Evolutionary conservation across 1,140 invertebrate species (phyloP).

Genomic region (Drosophila neocordata): DNA sequence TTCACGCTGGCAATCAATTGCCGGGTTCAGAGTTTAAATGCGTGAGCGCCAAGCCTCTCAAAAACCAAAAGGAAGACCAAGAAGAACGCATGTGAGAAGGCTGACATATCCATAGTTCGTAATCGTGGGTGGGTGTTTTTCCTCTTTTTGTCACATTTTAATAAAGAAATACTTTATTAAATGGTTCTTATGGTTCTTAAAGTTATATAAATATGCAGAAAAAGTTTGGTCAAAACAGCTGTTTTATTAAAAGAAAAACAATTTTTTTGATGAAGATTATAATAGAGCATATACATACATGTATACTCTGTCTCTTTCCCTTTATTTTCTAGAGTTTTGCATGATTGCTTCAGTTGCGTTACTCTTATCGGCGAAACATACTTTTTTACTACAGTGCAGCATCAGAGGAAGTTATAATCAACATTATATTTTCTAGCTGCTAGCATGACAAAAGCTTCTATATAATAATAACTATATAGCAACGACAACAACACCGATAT

Average conservation of each 20-base stretch:
- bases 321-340: too few relatives aligned
- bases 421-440: conserved; percentile 59
- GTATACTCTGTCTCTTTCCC: too few relatives aligned
- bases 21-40: conserved; percentile 78
- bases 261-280: too few relatives aligned
- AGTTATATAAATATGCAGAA: too few relatives aligned
- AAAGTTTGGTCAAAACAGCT: too few relatives aligned
- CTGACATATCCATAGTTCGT: neutral
- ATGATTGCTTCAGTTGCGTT: too few relatives aligned
- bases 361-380: conserved; percentile 17
- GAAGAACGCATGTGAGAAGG: conserved; percentile 1
- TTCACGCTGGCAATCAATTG: conserved; percentile 74
- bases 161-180: conserved; percentile 39
- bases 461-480: conserved; percentile 18
- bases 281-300: too few relatives aligned
- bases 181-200: neutral
- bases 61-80: conserved; percentile 38
- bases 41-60: neutral
- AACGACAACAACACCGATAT: conserved; percentile 29
- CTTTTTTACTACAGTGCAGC: conserved; percentile 59
- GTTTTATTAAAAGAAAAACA: too few relatives aligned
- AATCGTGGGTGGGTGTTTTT: neutral
- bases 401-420: conserved; percentile 76
- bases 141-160: neutral
- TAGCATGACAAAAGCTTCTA: conserved; percentile 37